Evolutionary conservation across 2,888 invertebrate species (phyloP).

Genomic region (Linnaemya vulpina): DNA sequence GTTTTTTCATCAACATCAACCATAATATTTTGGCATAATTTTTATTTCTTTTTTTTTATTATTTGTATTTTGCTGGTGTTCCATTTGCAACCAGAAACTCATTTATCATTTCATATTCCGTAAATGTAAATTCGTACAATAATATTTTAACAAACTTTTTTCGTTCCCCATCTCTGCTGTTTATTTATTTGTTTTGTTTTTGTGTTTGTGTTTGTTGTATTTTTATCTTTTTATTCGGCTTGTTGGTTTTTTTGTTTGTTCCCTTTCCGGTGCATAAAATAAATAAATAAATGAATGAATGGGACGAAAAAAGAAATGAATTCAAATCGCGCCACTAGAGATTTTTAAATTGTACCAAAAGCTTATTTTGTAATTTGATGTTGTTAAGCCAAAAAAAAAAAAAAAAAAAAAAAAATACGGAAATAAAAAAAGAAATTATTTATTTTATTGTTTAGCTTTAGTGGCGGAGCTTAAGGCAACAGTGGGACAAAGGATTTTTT

Average conservation of each 20-base stretch:
- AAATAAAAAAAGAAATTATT: slow-evolving; percentile 35
- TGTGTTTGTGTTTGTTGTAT: slow-evolving; percentile 53
- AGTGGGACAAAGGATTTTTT: slow-evolving; percentile 27
- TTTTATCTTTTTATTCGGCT: slow-evolving; percentile 67
- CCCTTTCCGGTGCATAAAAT: slow-evolving; percentile 60
- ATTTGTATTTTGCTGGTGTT: slow-evolving; percentile 17
- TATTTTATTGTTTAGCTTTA: slow-evolving; percentile 66
- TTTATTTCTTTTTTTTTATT: slow-evolving; percentile 21
- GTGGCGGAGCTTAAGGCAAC: slow-evolving; percentile 32
- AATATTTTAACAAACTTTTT: slow-evolving; percentile 57
- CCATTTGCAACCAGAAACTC: slow-evolving; percentile 59
- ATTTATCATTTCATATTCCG: slow-evolving; percentile 68
- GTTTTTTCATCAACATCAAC: slow-evolving; percentile 21
- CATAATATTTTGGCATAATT: slow-evolving; percentile 61
- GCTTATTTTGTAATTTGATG: slow-evolving; percentile 70
- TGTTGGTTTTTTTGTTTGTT: slow-evolving; percentile 63
- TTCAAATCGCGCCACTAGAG: slow-evolving; percentile 66
- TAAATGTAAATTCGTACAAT: slow-evolving; percentile 65
- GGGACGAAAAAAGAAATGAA: slow-evolving; percentile 19
- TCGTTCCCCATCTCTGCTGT: slow-evolving; percentile 31
- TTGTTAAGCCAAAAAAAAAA: no score
- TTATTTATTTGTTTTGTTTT: slow-evolving; percentile 47
- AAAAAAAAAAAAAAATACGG: no score
- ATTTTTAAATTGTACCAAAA: slow-evolving; percentile 65
- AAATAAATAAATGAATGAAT: slow-evolving; percentile 52